Conservation (phyloP, 2,888 invertebrate species). For the Microctonus aethiopoides region DNA sequence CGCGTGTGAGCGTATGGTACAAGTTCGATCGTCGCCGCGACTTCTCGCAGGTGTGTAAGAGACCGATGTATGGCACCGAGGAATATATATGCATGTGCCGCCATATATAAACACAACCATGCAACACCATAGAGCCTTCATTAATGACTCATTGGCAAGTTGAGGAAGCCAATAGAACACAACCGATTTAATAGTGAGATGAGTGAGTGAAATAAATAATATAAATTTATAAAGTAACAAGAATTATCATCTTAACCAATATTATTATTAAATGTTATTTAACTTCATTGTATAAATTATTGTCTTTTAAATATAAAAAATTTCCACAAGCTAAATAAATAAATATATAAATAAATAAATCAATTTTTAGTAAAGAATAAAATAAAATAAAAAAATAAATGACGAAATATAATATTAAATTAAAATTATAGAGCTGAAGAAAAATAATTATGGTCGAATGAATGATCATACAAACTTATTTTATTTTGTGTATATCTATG, state of each 20-base stretch:
- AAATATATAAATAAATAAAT: too few relatives aligned
- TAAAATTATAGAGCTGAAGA: neutral
- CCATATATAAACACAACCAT: constrained; percentile 6
- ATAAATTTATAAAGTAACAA: neutral
- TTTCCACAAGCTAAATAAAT: neutral
- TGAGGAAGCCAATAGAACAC: neutral
- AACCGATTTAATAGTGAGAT: neutral
- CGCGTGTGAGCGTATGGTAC: constrained; percentile 32
- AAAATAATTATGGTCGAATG: neutral
- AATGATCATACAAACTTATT: too few relatives aligned
- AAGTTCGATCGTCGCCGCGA: constrained; percentile 32
- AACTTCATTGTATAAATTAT: too few relatives aligned
- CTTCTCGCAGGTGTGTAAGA: constrained; percentile 23
- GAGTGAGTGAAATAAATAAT: neutral
- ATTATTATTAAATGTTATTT: too few relatives aligned
- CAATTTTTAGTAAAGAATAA: neutral
- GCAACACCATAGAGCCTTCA: constrained; percentile 46
- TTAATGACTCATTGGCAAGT: constrained; percentile 53
- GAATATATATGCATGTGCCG: constrained; percentile 42
- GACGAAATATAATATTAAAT: neutral
- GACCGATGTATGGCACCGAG: constrained; percentile 42
- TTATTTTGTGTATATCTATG: neutral
- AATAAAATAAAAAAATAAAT: neutral
- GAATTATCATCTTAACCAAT: too few relatives aligned
- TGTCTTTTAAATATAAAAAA: too few relatives aligned